These are phyloP conservation scores for Scaptodrosophila latifasciaeformis DNA, from an alignment of 2,888 invertebrate species.

Conservation along the genomic window DNA sequence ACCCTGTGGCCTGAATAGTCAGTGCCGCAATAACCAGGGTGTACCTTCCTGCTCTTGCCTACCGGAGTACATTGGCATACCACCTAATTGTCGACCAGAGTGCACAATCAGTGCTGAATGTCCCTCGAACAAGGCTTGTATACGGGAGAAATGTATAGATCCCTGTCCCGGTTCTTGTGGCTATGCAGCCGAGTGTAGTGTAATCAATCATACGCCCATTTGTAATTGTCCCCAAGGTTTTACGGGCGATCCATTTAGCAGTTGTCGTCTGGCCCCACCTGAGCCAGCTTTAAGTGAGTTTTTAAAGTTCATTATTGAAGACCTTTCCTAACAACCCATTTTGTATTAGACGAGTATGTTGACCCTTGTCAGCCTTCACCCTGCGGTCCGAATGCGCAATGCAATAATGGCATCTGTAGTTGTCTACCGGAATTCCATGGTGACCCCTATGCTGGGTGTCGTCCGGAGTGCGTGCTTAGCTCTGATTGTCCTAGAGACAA, in stretches of 20 bases:
- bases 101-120: slow-evolving; percentile 85
- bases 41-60: slow-evolving; percentile 85
- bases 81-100: slow-evolving; percentile 84
- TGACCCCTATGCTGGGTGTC: slow-evolving; percentile 81
- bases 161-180: slow-evolving; percentile 85
- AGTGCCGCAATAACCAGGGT: slow-evolving; percentile 80
- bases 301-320: too few relatives aligned
- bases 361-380: slow-evolving; percentile 78
- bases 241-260: slow-evolving; percentile 83
- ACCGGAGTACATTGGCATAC: slow-evolving; percentile 81
- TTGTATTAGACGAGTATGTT: slow-evolving; percentile 76
- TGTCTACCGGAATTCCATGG: slow-evolving; percentile 83
- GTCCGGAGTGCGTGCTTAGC: slow-evolving; percentile 84
- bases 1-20: slow-evolving; percentile 84
- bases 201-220: slow-evolving; percentile 84
- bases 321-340: too few relatives aligned
- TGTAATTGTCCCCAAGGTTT: slow-evolving; percentile 81
- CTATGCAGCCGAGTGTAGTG: slow-evolving; percentile 82
- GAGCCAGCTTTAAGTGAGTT: slow-evolving; percentile 72
- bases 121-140: slow-evolving; percentile 81
- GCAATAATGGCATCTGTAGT: slow-evolving; percentile 82
- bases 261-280: slow-evolving; percentile 72
- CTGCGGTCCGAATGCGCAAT: slow-evolving; percentile 87
- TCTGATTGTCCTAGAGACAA: slow-evolving; percentile 81
- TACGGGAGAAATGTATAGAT: slow-evolving; percentile 83